These are phyloP conservation scores for Sebastes glaucus DNA, from an alignment of 2,797 vertebrate species.

Conservation along the genomic window DNA sequence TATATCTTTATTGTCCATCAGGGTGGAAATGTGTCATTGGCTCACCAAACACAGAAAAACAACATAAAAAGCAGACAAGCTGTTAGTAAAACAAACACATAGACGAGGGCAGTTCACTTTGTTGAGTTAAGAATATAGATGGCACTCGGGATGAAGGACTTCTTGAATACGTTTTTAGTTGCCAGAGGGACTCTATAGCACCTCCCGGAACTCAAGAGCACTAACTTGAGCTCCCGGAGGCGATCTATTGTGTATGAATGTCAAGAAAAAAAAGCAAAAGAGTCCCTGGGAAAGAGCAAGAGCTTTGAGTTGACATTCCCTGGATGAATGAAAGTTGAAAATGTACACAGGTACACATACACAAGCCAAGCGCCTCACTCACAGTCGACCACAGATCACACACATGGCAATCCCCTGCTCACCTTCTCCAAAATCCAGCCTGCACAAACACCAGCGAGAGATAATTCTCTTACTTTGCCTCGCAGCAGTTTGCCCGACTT, in stretches of 20 bases:
- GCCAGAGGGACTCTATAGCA: not conserved
- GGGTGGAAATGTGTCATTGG: not conserved
- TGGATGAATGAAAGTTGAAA: constrained; percentile 2
- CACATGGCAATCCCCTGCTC: not conserved
- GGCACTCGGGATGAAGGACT: not conserved
- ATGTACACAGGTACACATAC: not conserved
- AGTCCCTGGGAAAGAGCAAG: not conserved
- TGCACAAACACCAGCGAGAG: constrained; percentile 29
- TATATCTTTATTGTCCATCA: not conserved
- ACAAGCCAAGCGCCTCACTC: not conserved
- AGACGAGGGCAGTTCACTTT: too few relatives aligned
- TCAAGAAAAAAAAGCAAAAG: not conserved
- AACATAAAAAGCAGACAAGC: not conserved
- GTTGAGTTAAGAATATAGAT: not conserved
- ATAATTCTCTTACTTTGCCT: constrained; percentile 51
- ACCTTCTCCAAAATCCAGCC: constrained; percentile 6
- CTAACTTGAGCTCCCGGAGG: not conserved
- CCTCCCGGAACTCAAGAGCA: not conserved
- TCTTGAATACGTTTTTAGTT: not conserved
- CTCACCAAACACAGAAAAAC: not conserved
- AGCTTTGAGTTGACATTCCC: not conserved
- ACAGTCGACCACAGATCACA: constrained; percentile 11
- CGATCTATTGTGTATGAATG: not conserved
- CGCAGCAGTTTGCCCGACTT: constrained; percentile 25
- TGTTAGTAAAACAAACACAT: not conserved